These are phyloP conservation scores for Tachina grossa DNA, from an alignment of 2,888 invertebrate species.

Conservation along the genomic window DNA sequence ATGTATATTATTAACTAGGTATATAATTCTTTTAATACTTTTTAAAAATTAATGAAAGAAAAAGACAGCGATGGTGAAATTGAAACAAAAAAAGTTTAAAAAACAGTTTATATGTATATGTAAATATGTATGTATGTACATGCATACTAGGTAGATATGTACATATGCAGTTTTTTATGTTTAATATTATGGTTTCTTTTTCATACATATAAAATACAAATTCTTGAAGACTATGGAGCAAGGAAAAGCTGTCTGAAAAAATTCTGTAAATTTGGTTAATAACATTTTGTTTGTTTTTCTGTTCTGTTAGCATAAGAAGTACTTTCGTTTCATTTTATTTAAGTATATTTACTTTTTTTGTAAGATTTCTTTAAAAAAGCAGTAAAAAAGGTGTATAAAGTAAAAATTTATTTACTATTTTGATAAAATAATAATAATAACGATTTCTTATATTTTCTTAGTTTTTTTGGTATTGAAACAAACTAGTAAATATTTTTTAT, in stretches of 20 bases:
- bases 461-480: constrained; percentile 30
- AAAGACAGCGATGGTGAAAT: background rate
- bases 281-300: background rate
- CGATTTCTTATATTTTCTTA: constrained; percentile 21
- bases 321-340: constrained; percentile 32
- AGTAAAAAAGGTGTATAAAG: constrained; percentile 67
- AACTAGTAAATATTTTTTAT: constrained; percentile 43
- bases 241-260: constrained; percentile 56
- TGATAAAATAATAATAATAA: constrained; percentile 49
- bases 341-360: constrained; percentile 13
- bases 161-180: background rate
- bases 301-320: background rate
- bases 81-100: background rate
- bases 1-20: constrained; percentile 44
- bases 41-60: background rate
- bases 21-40: constrained; percentile 26
- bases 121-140: background rate
- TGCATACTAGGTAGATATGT: background rate
- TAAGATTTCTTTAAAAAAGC: constrained; percentile 44
- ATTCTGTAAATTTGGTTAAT: constrained; percentile 34
- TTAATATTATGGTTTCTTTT: background rate
- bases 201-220: background rate
- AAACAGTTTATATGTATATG: background rate
- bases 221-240: constrained; percentile 38
- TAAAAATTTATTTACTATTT: constrained; percentile 48